phyloP scores from a whole-genome alignment of 2,113 vertebrate genomes.

The Erythrocercus mccallii region DNA sequence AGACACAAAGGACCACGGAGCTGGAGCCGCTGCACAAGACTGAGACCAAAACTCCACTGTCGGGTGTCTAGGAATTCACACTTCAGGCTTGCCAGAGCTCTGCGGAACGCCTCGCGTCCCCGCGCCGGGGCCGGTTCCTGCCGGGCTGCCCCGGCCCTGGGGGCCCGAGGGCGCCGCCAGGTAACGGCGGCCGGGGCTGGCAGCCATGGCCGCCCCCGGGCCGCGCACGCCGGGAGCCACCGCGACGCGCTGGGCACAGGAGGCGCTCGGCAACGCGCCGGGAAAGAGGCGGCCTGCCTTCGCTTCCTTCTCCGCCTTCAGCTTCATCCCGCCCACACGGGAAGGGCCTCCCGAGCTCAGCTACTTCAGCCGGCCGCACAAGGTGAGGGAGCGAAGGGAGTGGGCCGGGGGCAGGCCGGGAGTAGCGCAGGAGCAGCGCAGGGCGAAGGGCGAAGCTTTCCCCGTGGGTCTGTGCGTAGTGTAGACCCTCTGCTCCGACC shows the following conservation, averaged over 20 bases:
- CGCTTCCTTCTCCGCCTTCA: constrained; percentile 43
- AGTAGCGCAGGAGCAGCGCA: rapidly evolving
- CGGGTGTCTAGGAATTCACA: rapidly evolving
- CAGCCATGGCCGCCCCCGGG: not conserved
- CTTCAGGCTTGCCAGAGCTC: rapidly evolving
- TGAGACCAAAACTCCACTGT: rapidly evolving
- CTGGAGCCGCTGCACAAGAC: not conserved
- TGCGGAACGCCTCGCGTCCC: rapidly evolving
- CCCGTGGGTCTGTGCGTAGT: rapidly evolving
- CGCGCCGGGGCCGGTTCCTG: rapidly evolving
- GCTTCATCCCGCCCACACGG: constrained; percentile 47
- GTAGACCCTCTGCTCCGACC: rapidly evolving
- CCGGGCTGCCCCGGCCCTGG: rapidly evolving
- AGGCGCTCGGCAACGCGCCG: not conserved
- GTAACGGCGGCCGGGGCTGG: not conserved
- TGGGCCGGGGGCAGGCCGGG: rapidly evolving
- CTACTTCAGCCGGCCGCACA: constrained; percentile 41
- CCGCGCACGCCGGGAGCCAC: rapidly evolving
- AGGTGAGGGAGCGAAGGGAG: not conserved
- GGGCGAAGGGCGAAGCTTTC: rapidly evolving
- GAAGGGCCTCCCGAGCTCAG: constrained; percentile 59
- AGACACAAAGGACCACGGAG: rapidly evolving
- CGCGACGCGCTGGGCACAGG: not conserved
- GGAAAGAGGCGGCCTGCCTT: not conserved
- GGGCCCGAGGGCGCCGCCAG: not conserved